Conservation (phyloP, 2,888 invertebrate species). For the Charanyca ferruginea region DNA sequence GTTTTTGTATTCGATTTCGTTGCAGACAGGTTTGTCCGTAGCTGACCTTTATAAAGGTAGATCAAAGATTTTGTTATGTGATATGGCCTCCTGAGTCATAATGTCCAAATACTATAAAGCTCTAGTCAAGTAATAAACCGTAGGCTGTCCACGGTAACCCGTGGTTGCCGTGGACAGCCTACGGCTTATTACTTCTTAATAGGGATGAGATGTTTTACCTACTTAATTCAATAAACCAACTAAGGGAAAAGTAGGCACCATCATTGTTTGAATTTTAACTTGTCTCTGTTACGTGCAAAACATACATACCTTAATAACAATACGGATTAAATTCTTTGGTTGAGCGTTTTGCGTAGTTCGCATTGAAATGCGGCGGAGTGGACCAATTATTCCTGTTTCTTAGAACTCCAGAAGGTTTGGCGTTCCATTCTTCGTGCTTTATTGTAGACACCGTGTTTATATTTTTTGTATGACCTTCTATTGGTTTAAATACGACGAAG, state of each 20-base stretch:
- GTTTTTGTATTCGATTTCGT: slow-evolving; percentile 42
- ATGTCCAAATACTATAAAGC: slow-evolving; percentile 13
- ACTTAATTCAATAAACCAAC: slow-evolving; percentile 24
- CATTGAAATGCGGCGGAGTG: slow-evolving; percentile 63
- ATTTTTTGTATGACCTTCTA: slow-evolving; percentile 38
- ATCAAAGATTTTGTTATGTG: slow-evolving; percentile 36
- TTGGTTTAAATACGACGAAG: slow-evolving; percentile 29
- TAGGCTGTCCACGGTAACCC: too few species aligned
- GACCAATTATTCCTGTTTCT: slow-evolving; percentile 61
- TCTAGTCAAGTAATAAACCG: background rate
- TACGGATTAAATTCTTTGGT: slow-evolving; percentile 63
- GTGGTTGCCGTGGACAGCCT: slow-evolving; percentile 6
- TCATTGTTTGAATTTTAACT: slow-evolving; percentile 27
- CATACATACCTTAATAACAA: slow-evolving; percentile 36
- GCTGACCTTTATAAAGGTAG: slow-evolving; percentile 37
- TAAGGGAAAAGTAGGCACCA: slow-evolving; percentile 8
- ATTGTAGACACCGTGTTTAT: slow-evolving; percentile 37
- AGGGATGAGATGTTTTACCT: slow-evolving; percentile 2
- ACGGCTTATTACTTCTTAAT: background rate
- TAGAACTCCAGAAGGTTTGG: slow-evolving; percentile 35
- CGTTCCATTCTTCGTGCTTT: slow-evolving; percentile 56
- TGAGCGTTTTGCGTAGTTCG: slow-evolving; percentile 52
- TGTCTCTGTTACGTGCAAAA: slow-evolving; percentile 35
- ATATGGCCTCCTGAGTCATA: slow-evolving; percentile 8
- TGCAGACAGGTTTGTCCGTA: slow-evolving; percentile 35